Evolutionary conservation across 1,140 invertebrate genomes (phyloP), one percentile per base, ranked within the genome.

Genomic region (Drosophila ercepeae): DNA sequence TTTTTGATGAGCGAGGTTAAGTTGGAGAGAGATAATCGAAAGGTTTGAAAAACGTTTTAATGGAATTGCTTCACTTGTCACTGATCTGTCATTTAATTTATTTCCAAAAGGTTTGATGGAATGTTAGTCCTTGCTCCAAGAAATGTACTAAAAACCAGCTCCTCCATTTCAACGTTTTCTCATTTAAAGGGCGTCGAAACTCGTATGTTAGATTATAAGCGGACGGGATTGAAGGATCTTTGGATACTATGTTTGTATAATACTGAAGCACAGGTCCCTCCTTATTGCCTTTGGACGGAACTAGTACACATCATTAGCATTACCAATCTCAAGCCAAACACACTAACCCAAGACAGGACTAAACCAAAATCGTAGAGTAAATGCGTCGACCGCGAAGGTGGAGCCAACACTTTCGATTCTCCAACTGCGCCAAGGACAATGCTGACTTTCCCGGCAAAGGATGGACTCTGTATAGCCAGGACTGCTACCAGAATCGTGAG

Each of bases 361-460:
- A 61, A 72, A 51, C 21, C 55, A 6, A 72, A 44, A 71, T 52
- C 29, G 18, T 52, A 64, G 60, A 73, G 57, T 58, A 54, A 84
- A 75, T 78, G 72, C 79, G 61, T 68, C 69, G 75, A 73, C 78
- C 59, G 57, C 51, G 53, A 57, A 51, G 70, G 53, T 42, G 63
- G 60, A 34, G 53, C 52, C 67, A 68, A 71, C 67, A 60, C 54
- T 71, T 64, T 55, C 48, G 49, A 51, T 52, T 67, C 46, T 23
- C 23, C 50, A 25, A 36, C 14, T 29, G 52, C 29, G 48, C 16
- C 68, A 86, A 88, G 81, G 81, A 86, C 81, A 84, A 84, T 77
- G 55, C 55, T 77, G 25, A 29, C 27, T 41, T 7, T 18, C 36
- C 14, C 18, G 58, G 14, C 25, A 48, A 4, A 41, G 19, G 8